Conservation (phyloP, 2,888 invertebrate genomes). For the Nemapogon koenigi region DNA sequence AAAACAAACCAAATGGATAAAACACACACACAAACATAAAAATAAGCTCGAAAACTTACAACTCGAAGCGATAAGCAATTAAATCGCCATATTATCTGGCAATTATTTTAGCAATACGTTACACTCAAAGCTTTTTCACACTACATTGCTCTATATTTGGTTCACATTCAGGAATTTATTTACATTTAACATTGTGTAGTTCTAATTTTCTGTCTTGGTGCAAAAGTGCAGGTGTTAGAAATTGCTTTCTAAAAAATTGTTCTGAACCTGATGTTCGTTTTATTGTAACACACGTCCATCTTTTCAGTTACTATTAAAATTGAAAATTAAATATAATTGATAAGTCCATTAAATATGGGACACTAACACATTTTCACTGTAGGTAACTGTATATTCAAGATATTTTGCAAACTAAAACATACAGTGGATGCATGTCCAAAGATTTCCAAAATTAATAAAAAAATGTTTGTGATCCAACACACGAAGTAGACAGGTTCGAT, state of each 20-base stretch:
- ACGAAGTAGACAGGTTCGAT: too few relatives aligned
- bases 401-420: too few relatives aligned
- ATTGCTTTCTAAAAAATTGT: slow-evolving; percentile 49
- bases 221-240: slow-evolving; percentile 41
- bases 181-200: slow-evolving; percentile 54
- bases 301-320: too few relatives aligned
- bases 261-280: slow-evolving; percentile 25
- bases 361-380: too few relatives aligned
- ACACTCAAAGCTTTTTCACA: slow-evolving; percentile 42
- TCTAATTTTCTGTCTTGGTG: slow-evolving; percentile 50
- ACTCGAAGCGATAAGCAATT: slow-evolving; percentile 22
- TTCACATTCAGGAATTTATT: slow-evolving; percentile 25
- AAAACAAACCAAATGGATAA: slow-evolving; percentile 13
- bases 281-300: too few relatives aligned
- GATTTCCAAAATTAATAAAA: too few relatives aligned
- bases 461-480: too few relatives aligned
- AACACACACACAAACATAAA: slow-evolving; percentile 14
- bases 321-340: too few relatives aligned
- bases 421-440: too few relatives aligned
- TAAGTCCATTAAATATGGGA: too few relatives aligned
- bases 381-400: too few relatives aligned
- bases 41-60: slow-evolving; percentile 15
- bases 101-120: slow-evolving; percentile 9
- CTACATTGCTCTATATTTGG: slow-evolving; percentile 33
- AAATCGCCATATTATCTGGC: slow-evolving; percentile 8